Evolutionary conservation across 1,140 invertebrate genomes (phyloP).

Genomic region (Papilio glaucus): DNA sequence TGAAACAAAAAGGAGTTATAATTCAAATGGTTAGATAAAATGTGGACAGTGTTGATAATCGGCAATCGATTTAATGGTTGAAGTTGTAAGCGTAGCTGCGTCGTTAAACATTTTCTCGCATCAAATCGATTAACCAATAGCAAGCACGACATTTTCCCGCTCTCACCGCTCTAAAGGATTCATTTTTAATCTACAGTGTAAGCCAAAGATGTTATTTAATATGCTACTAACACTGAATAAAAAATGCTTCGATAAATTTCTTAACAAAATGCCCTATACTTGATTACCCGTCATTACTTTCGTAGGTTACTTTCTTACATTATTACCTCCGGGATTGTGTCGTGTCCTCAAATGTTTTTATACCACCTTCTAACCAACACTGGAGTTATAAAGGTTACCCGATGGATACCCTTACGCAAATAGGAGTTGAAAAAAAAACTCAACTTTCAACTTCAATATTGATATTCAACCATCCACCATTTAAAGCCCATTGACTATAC

Average conservation of each 20-base stretch:
- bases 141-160: neutral
- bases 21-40: neutral
- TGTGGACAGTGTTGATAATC: neutral
- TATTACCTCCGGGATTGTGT: too few relatives aligned
- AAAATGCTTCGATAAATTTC: too few relatives aligned
- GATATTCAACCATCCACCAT: neutral
- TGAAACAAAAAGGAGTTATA: neutral
- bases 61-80: neutral
- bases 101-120: constrained; percentile 16
- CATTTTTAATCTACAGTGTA: neutral
- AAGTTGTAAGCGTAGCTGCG: neutral
- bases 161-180: neutral
- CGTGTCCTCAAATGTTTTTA: too few relatives aligned
- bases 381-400: too few relatives aligned
- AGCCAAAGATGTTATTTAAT: too few relatives aligned
- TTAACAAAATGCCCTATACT: too few relatives aligned
- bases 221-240: too few relatives aligned
- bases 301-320: too few relatives aligned
- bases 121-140: constrained; percentile 2
- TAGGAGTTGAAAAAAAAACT: neutral
- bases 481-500: neutral
- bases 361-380: too few relatives aligned
- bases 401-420: neutral
- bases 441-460: neutral
- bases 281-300: too few relatives aligned